Conservation (phyloP, 2,888 invertebrate species). For the Papilio gigon region DNA sequence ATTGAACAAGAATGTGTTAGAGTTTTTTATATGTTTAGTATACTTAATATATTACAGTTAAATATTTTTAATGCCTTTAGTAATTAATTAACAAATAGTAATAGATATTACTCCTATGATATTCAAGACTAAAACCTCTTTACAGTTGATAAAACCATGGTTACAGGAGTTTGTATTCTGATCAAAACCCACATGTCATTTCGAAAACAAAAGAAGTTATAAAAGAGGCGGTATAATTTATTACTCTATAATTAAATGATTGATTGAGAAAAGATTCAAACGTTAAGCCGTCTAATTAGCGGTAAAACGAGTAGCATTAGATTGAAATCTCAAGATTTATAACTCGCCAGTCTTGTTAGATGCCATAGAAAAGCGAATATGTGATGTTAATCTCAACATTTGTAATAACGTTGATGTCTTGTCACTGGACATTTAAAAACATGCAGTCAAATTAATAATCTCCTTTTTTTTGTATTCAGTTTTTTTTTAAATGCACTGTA, state of each 20-base stretch:
- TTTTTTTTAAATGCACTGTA: too few relatives aligned
- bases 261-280: constrained; percentile 1
- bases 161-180: too few relatives aligned
- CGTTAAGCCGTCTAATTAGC: constrained; percentile 29
- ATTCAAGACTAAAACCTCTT: too few relatives aligned
- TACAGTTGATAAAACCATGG: too few relatives aligned
- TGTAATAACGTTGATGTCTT: constrained; percentile 4
- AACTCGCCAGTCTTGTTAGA: constrained; percentile 5
- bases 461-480: too few relatives aligned
- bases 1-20: not conserved
- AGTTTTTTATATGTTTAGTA: too few relatives aligned
- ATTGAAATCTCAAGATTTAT: constrained; percentile 28
- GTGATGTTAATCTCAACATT: constrained; percentile 20
- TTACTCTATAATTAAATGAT: constrained; percentile 17
- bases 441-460: not conserved
- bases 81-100: too few relatives aligned
- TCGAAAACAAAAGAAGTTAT: constrained; percentile 2
- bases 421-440: not conserved
- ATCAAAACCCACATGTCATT: too few relatives aligned
- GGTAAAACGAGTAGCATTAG: constrained; percentile 31
- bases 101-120: too few relatives aligned
- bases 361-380: constrained; percentile 23
- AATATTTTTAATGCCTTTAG: constrained; percentile 51
- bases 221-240: not conserved
- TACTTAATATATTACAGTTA: not conserved